Percentiles rank a stretch among this genome's conserved stretches.
Conservation (phyloP, 2,888 invertebrate genomes). For the Eutolmus rufibarbis region DNA sequence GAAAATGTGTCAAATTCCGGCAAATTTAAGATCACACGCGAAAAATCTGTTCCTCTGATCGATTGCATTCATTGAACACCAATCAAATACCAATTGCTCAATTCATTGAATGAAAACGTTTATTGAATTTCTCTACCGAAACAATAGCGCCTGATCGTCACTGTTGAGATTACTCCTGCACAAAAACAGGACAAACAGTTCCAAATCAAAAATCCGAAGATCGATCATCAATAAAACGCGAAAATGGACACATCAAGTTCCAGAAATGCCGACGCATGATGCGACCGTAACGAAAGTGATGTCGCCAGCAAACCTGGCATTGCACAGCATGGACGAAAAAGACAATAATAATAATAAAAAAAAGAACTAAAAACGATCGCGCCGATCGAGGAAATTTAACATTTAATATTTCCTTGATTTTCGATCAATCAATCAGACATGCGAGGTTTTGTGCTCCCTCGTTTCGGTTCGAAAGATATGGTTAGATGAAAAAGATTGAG, state of each 20-base stretch:
- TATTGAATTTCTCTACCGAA: slow-evolving; percentile 13
- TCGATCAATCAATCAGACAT: slow-evolving; percentile 40
- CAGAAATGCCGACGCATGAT: slow-evolving; percentile 33
- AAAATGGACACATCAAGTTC: slow-evolving; percentile 46
- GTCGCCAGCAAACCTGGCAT: slow-evolving; percentile 16
- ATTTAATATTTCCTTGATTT: slow-evolving; percentile 37
- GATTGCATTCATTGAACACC: slow-evolving; percentile 39
- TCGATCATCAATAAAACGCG: slow-evolving; percentile 44
- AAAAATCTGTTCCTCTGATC: background rate
- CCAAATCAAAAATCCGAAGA: slow-evolving; percentile 31
- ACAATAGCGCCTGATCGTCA: background rate
- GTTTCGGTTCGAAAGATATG: background rate
- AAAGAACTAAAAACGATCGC: background rate
- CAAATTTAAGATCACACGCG: background rate
- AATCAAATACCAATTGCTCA: slow-evolving; percentile 39
- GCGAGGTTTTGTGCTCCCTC: slow-evolving; percentile 1
- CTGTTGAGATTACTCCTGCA: background rate
- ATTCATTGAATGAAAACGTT: slow-evolving; percentile 35
- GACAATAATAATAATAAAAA: background rate
- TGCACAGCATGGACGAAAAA: background rate
- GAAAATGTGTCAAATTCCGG: slow-evolving; percentile 19
- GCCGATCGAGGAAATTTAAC: slow-evolving; percentile 18
- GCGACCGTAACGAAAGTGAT: slow-evolving; percentile 44
- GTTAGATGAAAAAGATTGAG: background rate
- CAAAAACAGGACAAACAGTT: background rate